These are phyloP conservation scores for Radopholus similis DNA, from an alignment of 1,140 invertebrate species.

Conservation along the genomic window DNA sequence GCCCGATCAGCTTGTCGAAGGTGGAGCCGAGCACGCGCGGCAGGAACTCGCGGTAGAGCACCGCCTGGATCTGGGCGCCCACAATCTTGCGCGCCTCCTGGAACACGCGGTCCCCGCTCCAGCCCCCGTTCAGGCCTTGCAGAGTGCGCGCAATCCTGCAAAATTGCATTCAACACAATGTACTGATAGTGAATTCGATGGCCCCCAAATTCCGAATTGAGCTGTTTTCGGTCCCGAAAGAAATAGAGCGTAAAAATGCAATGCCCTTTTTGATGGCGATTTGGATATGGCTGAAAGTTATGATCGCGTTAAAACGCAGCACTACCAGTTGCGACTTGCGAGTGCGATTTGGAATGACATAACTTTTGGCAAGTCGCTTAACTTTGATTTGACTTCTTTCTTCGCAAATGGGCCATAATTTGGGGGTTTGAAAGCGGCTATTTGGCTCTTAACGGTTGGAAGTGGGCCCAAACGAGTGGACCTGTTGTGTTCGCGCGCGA, in stretches of 20 bases:
- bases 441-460: background rate
- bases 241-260: too few relatives aligned
- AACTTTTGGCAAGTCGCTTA: background rate
- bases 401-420: background rate
- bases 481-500: constrained; percentile 59
- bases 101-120: constrained; percentile 52
- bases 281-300: too few relatives aligned
- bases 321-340: too few relatives aligned
- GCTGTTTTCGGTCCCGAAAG: too few relatives aligned
- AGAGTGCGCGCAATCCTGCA: constrained; percentile 45
- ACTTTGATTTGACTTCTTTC: background rate
- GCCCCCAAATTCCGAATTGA: too few relatives aligned
- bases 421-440: background rate
- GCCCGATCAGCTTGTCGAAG: constrained; percentile 60
- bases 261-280: too few relatives aligned
- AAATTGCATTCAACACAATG: background rate
- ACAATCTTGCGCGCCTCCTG: constrained; percentile 66
- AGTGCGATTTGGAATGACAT: too few relatives aligned
- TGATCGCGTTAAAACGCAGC: too few relatives aligned
- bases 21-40: constrained; percentile 52
- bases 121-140: constrained; percentile 39
- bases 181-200: too few relatives aligned
- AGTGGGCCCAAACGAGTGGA: background rate
- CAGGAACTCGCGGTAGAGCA: constrained; percentile 51
- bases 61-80: constrained; percentile 61